Evolutionary conservation across 2,888 invertebrate species (phyloP).

Genomic region (Cryptus viduatorius): DNA sequence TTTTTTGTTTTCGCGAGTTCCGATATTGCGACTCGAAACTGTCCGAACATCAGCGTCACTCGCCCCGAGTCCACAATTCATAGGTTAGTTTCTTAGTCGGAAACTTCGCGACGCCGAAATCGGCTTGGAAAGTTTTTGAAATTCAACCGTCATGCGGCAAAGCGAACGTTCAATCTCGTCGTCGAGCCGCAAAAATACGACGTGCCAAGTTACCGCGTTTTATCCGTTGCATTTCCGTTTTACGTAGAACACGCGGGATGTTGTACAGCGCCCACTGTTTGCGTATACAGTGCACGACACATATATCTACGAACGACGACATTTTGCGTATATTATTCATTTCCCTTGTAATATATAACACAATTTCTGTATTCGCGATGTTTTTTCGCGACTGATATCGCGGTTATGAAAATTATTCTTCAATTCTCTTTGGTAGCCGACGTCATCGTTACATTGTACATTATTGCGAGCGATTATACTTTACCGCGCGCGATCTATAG

Average conservation of each 20-base stretch:
- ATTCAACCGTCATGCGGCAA: not conserved
- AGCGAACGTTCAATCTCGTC: constrained; percentile 9
- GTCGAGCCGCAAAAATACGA: constrained; percentile 9
- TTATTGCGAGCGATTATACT: not conserved
- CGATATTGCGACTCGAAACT: not conserved
- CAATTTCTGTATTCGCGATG: too few species aligned
- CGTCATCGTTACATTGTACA: not conserved
- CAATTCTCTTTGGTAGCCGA: not conserved
- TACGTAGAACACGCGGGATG: constrained; percentile 6
- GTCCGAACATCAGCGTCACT: not conserved
- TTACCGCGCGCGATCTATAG: not conserved
- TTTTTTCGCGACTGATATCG: too few species aligned
- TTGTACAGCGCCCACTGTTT: not conserved
- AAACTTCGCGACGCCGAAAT: not conserved
- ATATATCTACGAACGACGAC: not conserved
- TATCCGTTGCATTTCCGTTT: constrained; percentile 21
- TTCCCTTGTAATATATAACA: not conserved
- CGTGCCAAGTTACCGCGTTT: constrained; percentile 45
- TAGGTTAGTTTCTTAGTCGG: not conserved
- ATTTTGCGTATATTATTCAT: not conserved
- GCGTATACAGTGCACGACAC: not conserved
- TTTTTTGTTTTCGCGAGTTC: not conserved
- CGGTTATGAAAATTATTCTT: not conserved
- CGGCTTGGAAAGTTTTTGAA: constrained; percentile 17
- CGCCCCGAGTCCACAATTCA: not conserved